A percentile compares a stretch with the other conserved stretches of the same genome.
Evolutionary conservation across 2,113 vertebrate species (phyloP).

Genomic region (Boleophthalmus pectinirostris): DNA sequence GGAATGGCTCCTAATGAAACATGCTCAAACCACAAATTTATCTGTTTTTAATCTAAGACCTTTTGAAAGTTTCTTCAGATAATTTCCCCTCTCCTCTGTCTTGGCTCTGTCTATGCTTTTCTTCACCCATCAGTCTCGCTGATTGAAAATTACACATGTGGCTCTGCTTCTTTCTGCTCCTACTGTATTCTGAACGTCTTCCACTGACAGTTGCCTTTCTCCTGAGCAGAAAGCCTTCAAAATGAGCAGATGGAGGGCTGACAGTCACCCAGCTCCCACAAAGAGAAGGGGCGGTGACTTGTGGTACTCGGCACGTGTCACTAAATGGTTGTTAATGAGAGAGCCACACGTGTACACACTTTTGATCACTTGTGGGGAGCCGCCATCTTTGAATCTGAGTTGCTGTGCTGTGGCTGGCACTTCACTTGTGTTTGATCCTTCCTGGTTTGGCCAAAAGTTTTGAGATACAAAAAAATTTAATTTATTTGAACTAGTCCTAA

Average conservation of each 20-base stretch:
- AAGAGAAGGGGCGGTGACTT: constrained; percentile 35
- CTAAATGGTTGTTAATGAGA: constrained; percentile 41
- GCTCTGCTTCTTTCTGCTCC: constrained; percentile 21
- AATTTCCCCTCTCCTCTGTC: not conserved
- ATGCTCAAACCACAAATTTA: constrained; percentile 9
- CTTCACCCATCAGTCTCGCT: constrained; percentile 30
- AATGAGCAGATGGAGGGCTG: constrained; percentile 63
- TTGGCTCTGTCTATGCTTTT: constrained; percentile 24
- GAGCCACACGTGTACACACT: constrained; percentile 24
- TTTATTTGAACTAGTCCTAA: not conserved
- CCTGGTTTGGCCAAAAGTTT: not conserved
- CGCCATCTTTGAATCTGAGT: constrained; percentile 7
- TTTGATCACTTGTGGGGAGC: constrained; percentile 23
- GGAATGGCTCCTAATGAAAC: not conserved
- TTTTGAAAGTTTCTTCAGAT: not conserved
- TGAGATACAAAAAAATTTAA: not conserved
- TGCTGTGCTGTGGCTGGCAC: not conserved
- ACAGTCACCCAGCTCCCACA: constrained; percentile 54
- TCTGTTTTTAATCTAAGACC: not conserved
- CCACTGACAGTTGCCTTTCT: constrained; percentile 56
- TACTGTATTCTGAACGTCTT: constrained; percentile 31
- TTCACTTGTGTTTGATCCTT: not conserved
- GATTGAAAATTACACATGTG: constrained; percentile 53
- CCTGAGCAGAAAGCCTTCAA: constrained; percentile 38
- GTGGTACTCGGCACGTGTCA: constrained; percentile 45